Conservation (phyloP, 2,888 invertebrate species). For the Anoncus sp. region DNA sequence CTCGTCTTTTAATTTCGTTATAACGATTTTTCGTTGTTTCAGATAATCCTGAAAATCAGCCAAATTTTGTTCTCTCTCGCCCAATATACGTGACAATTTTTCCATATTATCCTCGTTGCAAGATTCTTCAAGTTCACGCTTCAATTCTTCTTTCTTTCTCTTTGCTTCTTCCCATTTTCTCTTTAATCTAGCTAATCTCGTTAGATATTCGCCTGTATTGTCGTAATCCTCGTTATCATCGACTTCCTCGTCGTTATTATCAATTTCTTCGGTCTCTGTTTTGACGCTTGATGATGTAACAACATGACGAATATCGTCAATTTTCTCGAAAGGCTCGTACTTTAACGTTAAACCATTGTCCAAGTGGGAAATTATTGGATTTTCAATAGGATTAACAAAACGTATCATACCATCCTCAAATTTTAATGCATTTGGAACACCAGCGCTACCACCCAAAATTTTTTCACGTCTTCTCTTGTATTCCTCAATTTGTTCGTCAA, state of each 20-base stretch:
- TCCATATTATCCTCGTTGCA: constrained; percentile 75
- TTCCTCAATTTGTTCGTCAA: constrained; percentile 81
- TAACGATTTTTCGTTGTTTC: constrained; percentile 78
- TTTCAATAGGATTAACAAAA: constrained; percentile 60
- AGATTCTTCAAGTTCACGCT: constrained; percentile 71
- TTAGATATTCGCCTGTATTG: constrained; percentile 70
- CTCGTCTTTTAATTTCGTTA: constrained; percentile 78
- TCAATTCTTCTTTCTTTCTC: constrained; percentile 71
- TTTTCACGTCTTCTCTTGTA: constrained; percentile 80
- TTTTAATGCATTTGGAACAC: constrained; percentile 59
- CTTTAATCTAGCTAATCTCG: constrained; percentile 71
- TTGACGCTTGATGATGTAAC: neutral
- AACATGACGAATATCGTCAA: constrained; percentile 22
- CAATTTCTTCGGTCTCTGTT: neutral
- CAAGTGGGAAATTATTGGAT: constrained; percentile 1
- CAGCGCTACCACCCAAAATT: constrained; percentile 73
- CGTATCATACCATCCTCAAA: constrained; percentile 66
- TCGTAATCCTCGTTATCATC: constrained; percentile 28
- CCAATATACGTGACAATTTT: constrained; percentile 75
- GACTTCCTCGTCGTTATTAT: constrained; percentile 29
- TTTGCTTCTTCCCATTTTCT: constrained; percentile 76
- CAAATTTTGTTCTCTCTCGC: constrained; percentile 74
- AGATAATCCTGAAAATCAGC: constrained; percentile 80
- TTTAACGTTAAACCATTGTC: constrained; percentile 52
- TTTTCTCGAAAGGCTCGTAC: constrained; percentile 27